Base-by-base conservation (phyloP, 1,140 invertebrate species). In the Drosophila leontia region DNA sequence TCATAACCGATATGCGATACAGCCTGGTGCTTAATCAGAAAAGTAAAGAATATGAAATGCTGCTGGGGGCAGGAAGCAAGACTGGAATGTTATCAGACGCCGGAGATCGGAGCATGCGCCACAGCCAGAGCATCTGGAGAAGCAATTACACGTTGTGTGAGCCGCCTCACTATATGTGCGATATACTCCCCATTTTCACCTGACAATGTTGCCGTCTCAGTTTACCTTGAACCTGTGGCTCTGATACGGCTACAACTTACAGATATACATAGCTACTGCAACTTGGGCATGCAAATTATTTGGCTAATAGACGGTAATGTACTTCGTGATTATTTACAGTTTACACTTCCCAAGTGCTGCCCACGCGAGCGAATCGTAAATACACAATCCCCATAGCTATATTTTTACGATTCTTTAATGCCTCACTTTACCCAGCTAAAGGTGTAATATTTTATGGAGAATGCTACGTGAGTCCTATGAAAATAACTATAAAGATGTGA, bases 1-100 rank as follows among this genome's bases (percentile, higher is more conserved):
- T 70, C 68, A 76, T 75, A 62, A 72, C 42, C 68, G 60, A 79
- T 56, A 80, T 58, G 58, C 47, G 84, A 86, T 86, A 69, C 72
- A 57, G 69, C 80, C 84, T 19, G 15, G 34, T 67, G 76, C 80
- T 88, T 77, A 87, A 88, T 83, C 83, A 87, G 80, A 69, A 83
- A 68, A 75, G 80, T 83, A 88, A 88, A 87, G 84, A 86, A 63
- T 77, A 76, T 53, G 71, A 78, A 79, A 50, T 75, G 47, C 5
- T n/a, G 29, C 48, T 42, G 35, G 19, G 37, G 67, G 55, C 51
- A 48, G 72, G 50, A 12, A 47, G 32, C 55, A 37, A 39, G 75
- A 69, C 82, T 70, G 84, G 83, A 88, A 86, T 86, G 67, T 88
- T 88, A 86, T 86, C 83, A 65, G 45, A 68, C 47, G 48, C 48